Percentiles rank a stretch among this genome's conserved stretches.
phyloP scores from a whole-genome alignment of 1,140 invertebrate genomes.

The Dendroctonus ponderosae region DNA sequence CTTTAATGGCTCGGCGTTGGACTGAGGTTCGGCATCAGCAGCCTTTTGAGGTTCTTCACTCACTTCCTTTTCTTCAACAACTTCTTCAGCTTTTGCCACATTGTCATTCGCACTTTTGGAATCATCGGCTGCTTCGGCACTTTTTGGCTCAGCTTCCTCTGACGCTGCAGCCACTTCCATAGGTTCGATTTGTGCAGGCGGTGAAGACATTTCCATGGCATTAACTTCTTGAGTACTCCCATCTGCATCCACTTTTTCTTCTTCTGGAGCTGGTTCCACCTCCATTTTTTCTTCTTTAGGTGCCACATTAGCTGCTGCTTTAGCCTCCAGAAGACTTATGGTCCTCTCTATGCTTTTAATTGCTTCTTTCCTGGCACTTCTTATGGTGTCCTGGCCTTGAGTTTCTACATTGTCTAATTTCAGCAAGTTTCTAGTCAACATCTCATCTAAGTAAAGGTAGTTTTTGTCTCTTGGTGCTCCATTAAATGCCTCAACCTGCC shows the following conservation, averaged over 20 bases:
- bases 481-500: slow-evolving; percentile 73
- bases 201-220: slow-evolving; percentile 6
- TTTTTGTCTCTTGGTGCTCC: slow-evolving; percentile 77
- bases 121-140: not conserved
- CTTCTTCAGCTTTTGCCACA: slow-evolving; percentile 6
- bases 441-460: slow-evolving; percentile 89
- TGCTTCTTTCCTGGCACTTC: slow-evolving; percentile 79
- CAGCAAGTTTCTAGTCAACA: slow-evolving; percentile 88
- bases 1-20: no score
- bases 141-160: slow-evolving; percentile 6
- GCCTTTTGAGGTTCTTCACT: not conserved
- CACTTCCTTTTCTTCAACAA: slow-evolving; percentile 3
- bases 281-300: slow-evolving; percentile 37
- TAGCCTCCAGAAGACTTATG: slow-evolving; percentile 78
- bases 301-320: slow-evolving; percentile 57
- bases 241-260: slow-evolving; percentile 24
- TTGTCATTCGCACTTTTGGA: not conserved
- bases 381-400: slow-evolving; percentile 84
- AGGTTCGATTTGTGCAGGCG: not conserved
- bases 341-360: slow-evolving; percentile 85
- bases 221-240: slow-evolving; percentile 21
- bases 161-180: slow-evolving; percentile 2
- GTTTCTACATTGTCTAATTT: slow-evolving; percentile 91
- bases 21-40: not conserved
- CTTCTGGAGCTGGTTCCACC: slow-evolving; percentile 14